Conservation (phyloP, 2,888 invertebrate genomes). For the Flexamia atlantica region DNA sequence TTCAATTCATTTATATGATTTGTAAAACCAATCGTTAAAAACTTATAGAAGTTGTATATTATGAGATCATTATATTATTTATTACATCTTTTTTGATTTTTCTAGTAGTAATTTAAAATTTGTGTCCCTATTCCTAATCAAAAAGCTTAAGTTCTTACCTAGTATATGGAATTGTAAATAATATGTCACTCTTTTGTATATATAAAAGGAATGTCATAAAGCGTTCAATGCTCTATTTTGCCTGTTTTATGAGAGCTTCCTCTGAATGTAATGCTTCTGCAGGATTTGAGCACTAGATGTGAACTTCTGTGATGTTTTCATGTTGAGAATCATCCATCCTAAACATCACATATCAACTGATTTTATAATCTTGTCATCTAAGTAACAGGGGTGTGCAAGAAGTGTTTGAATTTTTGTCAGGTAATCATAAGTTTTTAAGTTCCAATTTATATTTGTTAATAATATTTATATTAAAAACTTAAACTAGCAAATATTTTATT, state of each 20-base stretch:
- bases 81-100: neutral
- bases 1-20: neutral
- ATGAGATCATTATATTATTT: neutral
- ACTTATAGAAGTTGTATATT: no score
- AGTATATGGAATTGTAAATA: constrained; percentile 1
- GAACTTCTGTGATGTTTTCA: constrained; percentile 15
- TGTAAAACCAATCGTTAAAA: no score
- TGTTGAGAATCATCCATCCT: neutral
- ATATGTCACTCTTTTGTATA: constrained; percentile 34
- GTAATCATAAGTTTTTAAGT: no score
- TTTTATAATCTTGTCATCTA: no score
- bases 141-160: neutral
- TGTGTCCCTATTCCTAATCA: neutral
- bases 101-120: neutral
- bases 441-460: no score
- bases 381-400: neutral
- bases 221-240: constrained; percentile 11
- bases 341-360: neutral
- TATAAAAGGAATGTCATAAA: neutral
- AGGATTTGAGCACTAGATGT: neutral
- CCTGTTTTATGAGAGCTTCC: constrained; percentile 20
- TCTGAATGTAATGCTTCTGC: neutral
- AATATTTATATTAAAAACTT: no score
- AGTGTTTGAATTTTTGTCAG: neutral
- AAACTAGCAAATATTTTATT: no score